A percentile compares a stretch with the other conserved stretches of the same genome.
phyloP scores from a whole-genome alignment of 2,888 invertebrate species.

The Diplolepis rosae region DNA sequence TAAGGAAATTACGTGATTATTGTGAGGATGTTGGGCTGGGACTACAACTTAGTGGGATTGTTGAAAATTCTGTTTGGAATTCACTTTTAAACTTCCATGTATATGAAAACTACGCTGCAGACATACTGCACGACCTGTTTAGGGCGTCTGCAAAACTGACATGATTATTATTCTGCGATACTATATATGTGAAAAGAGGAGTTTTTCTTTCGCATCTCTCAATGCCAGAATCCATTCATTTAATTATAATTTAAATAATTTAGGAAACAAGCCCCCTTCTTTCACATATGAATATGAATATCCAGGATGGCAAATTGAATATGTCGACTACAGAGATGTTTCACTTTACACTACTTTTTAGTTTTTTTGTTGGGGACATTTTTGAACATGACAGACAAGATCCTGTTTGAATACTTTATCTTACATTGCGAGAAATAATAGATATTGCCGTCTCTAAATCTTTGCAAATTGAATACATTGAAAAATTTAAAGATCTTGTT shows the following conservation, averaged over 20 bases:
- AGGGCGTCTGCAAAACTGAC: no score
- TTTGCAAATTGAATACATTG: background rate
- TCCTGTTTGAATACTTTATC: background rate
- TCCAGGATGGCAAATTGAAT: no score
- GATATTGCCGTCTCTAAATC: background rate
- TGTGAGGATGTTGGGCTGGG: background rate
- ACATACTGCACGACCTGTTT: no score
- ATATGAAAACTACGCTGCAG: background rate
- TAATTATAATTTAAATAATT: background rate
- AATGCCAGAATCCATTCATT: background rate
- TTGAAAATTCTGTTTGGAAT: background rate
- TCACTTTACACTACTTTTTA: background rate
- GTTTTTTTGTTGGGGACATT: background rate
- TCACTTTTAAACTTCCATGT: background rate
- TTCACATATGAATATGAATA: background rate
- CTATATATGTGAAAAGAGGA: background rate
- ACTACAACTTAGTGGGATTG: background rate
- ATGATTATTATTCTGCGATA: no score
- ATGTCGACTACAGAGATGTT: background rate
- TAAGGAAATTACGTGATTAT: background rate
- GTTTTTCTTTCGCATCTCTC: background rate
- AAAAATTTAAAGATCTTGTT: background rate
- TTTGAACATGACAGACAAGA: background rate
- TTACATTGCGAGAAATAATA: background rate
- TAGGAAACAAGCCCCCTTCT: background rate